These are phyloP conservation scores for Chrysoperla carnea DNA, from an alignment of 1,140 invertebrate species.

Conservation along the genomic window DNA sequence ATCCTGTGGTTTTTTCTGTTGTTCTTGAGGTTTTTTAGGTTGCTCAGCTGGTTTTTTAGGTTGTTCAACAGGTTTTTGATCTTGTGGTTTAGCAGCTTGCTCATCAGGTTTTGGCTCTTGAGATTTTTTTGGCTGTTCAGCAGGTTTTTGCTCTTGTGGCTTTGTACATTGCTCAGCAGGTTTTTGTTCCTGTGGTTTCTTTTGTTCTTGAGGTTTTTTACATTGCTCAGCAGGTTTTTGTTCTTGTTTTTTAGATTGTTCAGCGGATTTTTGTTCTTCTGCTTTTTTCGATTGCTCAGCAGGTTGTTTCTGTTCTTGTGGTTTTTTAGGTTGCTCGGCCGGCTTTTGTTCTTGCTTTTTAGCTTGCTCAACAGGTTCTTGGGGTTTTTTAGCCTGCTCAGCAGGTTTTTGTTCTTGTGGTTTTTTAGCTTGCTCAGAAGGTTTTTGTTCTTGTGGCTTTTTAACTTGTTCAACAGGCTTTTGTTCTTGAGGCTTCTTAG, in stretches of 20 bases:
- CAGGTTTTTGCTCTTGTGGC: not conserved
- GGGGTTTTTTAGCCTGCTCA: not conserved
- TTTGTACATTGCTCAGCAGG: slow-evolving; percentile 5
- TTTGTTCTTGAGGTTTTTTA: slow-evolving; percentile 1
- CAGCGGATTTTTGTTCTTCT: slow-evolving; percentile 1
- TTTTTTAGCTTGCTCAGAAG: slow-evolving; percentile 4
- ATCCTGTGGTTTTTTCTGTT: slow-evolving; percentile 1
- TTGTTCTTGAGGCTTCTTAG: slow-evolving; percentile 2
- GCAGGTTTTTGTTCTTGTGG: slow-evolving; percentile 4
- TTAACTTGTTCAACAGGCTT: slow-evolving; percentile 4
- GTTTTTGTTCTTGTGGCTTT: slow-evolving; percentile 1
- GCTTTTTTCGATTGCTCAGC: not conserved
- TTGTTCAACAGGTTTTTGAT: slow-evolving; percentile 23
- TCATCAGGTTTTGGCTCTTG: slow-evolving; percentile 6
- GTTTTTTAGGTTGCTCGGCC: slow-evolving; percentile 7
- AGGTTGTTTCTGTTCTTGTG: slow-evolving; percentile 4
- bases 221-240: slow-evolving; percentile 5
- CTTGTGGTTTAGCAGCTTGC: slow-evolving; percentile 7
- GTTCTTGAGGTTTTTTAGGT: slow-evolving; percentile 2
- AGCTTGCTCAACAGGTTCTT: not conserved
- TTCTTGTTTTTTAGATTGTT: slow-evolving; percentile 4
- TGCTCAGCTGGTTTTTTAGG: slow-evolving; percentile 9
- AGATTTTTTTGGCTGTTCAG: slow-evolving; percentile 4
- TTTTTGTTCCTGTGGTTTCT: slow-evolving; percentile 4
- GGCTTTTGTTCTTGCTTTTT: slow-evolving; percentile 3